Evolutionary conservation across 2,888 invertebrate species (phyloP).

Genomic region (Nomada ruficornis): DNA sequence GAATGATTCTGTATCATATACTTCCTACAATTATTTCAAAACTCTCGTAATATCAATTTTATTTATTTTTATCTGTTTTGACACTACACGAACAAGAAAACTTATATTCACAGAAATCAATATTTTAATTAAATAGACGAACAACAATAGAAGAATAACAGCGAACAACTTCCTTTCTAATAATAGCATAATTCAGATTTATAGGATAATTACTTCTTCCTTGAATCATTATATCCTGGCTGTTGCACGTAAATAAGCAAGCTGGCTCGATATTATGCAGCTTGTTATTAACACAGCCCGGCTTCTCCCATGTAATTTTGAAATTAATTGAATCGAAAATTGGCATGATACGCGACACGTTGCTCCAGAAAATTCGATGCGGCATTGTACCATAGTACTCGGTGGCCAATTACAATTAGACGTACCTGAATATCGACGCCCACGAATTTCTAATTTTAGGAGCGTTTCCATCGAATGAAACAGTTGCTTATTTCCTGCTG

Average conservation of each 20-base stretch:
- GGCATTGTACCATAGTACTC: conserved; percentile 59
- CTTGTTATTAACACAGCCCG: neutral
- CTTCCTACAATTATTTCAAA: neutral
- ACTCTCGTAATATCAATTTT: neutral
- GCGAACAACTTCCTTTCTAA: too few relatives aligned
- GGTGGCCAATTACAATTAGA: conserved; percentile 74
- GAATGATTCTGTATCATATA: neutral
- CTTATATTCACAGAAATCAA: too few relatives aligned
- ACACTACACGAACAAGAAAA: too few relatives aligned
- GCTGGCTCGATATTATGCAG: neutral
- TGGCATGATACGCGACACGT: neutral
- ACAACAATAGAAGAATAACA: too few relatives aligned
- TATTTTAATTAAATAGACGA: too few relatives aligned
- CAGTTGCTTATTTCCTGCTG: conserved; percentile 68
- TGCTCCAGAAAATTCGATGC: conserved; percentile 69
- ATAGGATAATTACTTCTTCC: neutral
- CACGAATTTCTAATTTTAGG: conserved; percentile 73
- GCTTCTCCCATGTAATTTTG: neutral
- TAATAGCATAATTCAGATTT: too few relatives aligned
- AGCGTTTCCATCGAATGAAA: conserved; percentile 59
- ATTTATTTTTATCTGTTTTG: too few relatives aligned
- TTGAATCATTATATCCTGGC: neutral
- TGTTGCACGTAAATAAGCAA: neutral
- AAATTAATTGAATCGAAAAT: conserved; percentile 22
- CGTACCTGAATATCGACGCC: conserved; percentile 63